phyloP scores from a whole-genome alignment of 2,888 invertebrate species.

The Cancer borealis region DNA sequence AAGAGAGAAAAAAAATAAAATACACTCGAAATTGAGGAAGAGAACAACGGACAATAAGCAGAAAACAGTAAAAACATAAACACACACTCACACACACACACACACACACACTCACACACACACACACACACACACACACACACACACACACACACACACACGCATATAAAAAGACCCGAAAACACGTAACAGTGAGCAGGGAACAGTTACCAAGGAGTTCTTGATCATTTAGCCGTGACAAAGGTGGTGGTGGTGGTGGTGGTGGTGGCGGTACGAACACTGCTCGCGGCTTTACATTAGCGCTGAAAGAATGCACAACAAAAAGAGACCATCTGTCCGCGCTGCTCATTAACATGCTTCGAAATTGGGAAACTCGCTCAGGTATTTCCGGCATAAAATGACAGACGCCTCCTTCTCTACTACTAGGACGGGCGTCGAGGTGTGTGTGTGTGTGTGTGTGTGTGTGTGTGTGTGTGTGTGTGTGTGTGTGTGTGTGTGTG shows the following conservation, averaged over 20 bases:
- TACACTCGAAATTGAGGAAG: neutral
- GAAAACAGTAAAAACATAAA: neutral
- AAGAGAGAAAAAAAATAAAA: neutral
- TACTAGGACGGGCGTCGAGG: neutral
- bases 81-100: neutral
- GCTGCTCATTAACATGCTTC: neutral
- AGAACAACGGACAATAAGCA: neutral
- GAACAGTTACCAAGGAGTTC: neutral
- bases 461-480: too few species aligned
- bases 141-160: neutral
- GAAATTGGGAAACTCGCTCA: neutral
- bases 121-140: neutral
- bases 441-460: too few species aligned
- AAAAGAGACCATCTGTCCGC: neutral
- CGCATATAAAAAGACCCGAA: neutral
- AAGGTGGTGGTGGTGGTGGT: neutral
- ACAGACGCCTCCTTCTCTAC: neutral
- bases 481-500: neutral
- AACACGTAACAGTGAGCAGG: neutral
- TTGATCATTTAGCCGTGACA: conserved; percentile 20
- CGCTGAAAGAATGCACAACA: neutral
- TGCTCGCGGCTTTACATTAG: neutral
- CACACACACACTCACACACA: neutral
- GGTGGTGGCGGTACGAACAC: neutral
- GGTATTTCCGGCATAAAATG: neutral